Base-by-base conservation (phyloP, 2,113 vertebrate genomes). In the Platycercus adscitus region DNA sequence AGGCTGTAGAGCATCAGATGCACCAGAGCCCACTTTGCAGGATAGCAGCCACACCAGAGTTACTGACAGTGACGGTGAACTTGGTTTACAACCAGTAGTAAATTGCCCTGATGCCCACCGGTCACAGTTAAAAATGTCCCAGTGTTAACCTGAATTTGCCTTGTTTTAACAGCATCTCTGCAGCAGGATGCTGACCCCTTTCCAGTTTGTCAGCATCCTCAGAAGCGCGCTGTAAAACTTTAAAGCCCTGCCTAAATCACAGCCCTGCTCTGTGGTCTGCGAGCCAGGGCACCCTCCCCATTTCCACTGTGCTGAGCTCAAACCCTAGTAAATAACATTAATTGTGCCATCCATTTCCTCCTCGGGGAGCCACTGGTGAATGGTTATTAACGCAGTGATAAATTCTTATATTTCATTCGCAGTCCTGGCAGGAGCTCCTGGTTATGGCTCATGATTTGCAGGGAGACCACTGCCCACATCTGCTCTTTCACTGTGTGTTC, bases 311-410 rank as follows among this genome's bases (percentile, higher is more conserved):
- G 95, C 92, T 68, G 88, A 91, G 92, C 92, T 81, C 73, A 69
- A 72, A 91, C n/a, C 53, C 69, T 29, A 72, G 92, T 96, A 93
- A 96, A 95, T 93, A 95, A 91, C 7, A 49, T 83, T 95, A 96
- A 96, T 89, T 23, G 18, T 85, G 83, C 88, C 93, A 92, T 93
- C 91, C 86, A 71, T 93, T 95, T 94, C 94, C 88, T 84, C 81
- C 84, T 35, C 53, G 21, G 94, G 94, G 95, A 95, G 89, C 0
- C 66, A 50, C 88, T 95, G 92, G 83, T 91, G 94, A 95, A 93
- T 93, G 91, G 69, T 81, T 93, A 94, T 93, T 93, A 94, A 96
- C 78, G 80, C 83, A 93, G 88, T 46, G 61, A 96, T 96, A 91
- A 94, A 94, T 95, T 87, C 91, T 82, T 50, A 18, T 41, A 53